Conservation (phyloP, 1,140 invertebrate genomes). For the Melipona quadrifasciata region DNA sequence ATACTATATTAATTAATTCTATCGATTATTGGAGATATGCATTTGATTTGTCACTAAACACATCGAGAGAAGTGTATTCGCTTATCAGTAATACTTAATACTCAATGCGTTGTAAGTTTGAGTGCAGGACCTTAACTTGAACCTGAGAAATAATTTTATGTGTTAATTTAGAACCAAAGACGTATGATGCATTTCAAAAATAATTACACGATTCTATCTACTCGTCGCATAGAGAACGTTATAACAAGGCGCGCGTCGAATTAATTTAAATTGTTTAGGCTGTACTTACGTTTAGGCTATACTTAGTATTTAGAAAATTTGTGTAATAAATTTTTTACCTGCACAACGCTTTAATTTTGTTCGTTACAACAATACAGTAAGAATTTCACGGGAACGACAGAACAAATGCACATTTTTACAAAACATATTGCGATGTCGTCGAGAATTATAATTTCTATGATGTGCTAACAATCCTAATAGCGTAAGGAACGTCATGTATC, state of each 20-base stretch:
- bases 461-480: constrained; percentile 82
- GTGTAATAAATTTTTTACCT: constrained; percentile 33
- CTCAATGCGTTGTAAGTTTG: background rate
- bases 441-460: background rate
- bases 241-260: background rate
- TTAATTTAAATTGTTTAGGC: constrained; percentile 3
- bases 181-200: background rate
- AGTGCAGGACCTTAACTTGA: background rate
- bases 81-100: constrained; percentile 40
- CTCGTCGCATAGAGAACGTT: background rate
- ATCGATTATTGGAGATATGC: background rate
- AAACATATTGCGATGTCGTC: no score
- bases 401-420: background rate
- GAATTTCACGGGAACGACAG: no score
- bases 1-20: background rate
- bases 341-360: background rate
- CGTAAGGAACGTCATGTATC: constrained; percentile 85
- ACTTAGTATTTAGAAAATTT: background rate
- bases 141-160: background rate
- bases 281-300: background rate
- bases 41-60: background rate
- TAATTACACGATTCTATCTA: background rate
- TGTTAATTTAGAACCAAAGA: constrained; percentile 2
- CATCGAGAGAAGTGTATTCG: background rate
- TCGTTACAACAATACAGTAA: background rate